Percentiles rank a stretch among this genome's conserved stretches.
These are phyloP conservation scores for Ectropis grisescens DNA, from an alignment of 1,140 invertebrate genomes.

Conservation along the genomic window DNA sequence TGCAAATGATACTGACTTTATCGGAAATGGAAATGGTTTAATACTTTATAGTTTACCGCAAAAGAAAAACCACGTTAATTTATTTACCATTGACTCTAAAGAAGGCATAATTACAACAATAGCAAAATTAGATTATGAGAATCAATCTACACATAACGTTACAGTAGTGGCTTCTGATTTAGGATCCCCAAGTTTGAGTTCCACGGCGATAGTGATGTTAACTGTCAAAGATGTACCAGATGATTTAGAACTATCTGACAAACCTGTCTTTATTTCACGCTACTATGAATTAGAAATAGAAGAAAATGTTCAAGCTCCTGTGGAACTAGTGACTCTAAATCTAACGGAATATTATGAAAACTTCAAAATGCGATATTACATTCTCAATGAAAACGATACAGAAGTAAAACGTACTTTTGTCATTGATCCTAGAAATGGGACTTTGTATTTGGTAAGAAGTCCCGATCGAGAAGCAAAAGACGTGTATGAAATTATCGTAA, in stretches of 20 bases:
- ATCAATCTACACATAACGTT: conserved; percentile 76
- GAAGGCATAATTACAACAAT: conserved; percentile 85
- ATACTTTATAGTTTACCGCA: conserved; percentile 79
- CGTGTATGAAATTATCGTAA: conserved; percentile 77
- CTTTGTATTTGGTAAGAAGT: conserved; percentile 76
- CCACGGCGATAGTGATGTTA: conserved; percentile 80
- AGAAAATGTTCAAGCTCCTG: conserved; percentile 79
- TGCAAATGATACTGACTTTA: conserved; percentile 88
- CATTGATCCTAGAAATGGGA: conserved; percentile 80
- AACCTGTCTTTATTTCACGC: conserved; percentile 77
- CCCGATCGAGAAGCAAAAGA: conserved; percentile 78
- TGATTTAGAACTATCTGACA: conserved; percentile 59
- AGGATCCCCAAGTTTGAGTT: conserved; percentile 84
- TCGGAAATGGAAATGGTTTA: conserved; percentile 86
- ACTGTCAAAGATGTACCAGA: conserved; percentile 77
- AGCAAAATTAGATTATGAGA: conserved; percentile 81
- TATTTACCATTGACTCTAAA: conserved; percentile 85
- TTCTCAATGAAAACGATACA: conserved; percentile 71
- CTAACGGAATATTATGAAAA: conserved; percentile 73
- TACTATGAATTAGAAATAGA: conserved; percentile 85
- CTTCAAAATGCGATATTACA: conserved; percentile 72
- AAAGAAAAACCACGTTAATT: conserved; percentile 72
- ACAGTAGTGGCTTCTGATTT: conserved; percentile 87
- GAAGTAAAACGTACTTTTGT: conserved; percentile 73
- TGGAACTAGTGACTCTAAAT: conserved; percentile 79